Evolutionary conservation across 2,113 vertebrate genomes (phyloP).

Genomic region (Cettia cetti): DNA sequence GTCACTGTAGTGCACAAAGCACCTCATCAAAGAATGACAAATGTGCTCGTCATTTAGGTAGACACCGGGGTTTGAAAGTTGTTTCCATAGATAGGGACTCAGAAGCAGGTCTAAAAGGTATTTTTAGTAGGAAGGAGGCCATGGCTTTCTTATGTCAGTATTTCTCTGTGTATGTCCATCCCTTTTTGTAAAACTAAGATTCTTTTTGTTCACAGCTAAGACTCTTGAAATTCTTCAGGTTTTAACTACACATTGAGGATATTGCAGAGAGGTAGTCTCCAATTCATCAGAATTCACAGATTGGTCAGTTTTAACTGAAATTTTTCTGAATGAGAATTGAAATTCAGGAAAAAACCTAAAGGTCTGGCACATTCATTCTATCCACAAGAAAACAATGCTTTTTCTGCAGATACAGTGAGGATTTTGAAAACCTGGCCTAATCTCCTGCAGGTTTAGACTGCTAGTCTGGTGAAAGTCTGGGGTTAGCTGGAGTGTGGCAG

Average conservation of each 20-base stretch:
- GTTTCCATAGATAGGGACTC: rapidly evolving
- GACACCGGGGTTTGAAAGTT: neutral
- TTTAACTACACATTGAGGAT: neutral
- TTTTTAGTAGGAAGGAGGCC: neutral
- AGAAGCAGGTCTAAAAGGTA: neutral
- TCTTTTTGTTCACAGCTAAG: neutral
- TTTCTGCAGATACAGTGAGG: neutral
- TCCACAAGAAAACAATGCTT: neutral
- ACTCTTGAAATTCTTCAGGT: neutral
- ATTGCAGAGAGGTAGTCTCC: neutral
- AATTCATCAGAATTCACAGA: neutral
- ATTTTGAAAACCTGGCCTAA: neutral
- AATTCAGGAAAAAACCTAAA: neutral
- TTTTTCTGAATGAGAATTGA: neutral
- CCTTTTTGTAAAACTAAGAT: neutral
- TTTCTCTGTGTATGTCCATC: neutral
- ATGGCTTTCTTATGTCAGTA: neutral
- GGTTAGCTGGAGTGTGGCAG: neutral
- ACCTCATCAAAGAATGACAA: neutral
- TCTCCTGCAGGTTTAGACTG: neutral
- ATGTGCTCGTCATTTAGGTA: neutral
- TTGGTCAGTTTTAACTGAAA: neutral
- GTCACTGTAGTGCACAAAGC: neutral
- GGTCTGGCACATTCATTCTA: neutral
- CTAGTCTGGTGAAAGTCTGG: neutral